Base-by-base conservation (phyloP, 2,113 vertebrate genomes). In the Calidris pugnax region DNA sequence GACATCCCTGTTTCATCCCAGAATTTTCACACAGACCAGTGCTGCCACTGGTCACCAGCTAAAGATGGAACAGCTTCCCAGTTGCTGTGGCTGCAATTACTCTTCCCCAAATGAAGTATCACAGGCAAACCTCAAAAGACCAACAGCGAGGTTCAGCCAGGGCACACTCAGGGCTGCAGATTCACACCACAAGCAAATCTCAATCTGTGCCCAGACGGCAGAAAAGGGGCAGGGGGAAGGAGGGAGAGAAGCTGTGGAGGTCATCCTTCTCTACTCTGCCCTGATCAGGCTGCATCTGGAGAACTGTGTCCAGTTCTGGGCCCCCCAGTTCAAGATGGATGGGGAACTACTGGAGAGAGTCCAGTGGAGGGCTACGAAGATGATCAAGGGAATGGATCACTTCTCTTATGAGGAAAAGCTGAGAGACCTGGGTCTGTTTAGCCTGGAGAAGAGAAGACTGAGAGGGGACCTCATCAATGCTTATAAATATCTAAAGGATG, bases 1-100 rank as follows among this genome's bases (percentile, higher is more conserved):
- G 0, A 14, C 5, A 27, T 1, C 7, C 20, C 20, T 4, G 4
- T 35, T 51, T 51, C 7, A 26, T 4, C 26, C 12, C 12, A 9
- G 15, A 79, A 37, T 18, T 41, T 64, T 56, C 55, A 41, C 37
- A 30, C 9, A 9, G 45, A 21, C 18, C 12, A 37, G 20, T 2
- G 5, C 32, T 23, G 30, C 24, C 33, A 12, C 78, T 14, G 3
- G 17, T 30, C 11, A 1, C 13, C 47, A 79, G 48, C 6, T 56
- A 8, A 48, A 50, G 3, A 6, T 2, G 32, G 21, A 63, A 35
- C 5, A 26, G 28, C 17, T 17, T 45, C 22, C 35, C 68, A 57
- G 22, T 7, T 19, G 4, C 32, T 9, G 4, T 0, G 8, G 72
- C 33, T 53, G 18, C 7, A 33, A n/a, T 1, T 8, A 3, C 13